Evolutionary conservation across 2,888 invertebrate species (phyloP).

Genomic region (Sycophila texana): DNA sequence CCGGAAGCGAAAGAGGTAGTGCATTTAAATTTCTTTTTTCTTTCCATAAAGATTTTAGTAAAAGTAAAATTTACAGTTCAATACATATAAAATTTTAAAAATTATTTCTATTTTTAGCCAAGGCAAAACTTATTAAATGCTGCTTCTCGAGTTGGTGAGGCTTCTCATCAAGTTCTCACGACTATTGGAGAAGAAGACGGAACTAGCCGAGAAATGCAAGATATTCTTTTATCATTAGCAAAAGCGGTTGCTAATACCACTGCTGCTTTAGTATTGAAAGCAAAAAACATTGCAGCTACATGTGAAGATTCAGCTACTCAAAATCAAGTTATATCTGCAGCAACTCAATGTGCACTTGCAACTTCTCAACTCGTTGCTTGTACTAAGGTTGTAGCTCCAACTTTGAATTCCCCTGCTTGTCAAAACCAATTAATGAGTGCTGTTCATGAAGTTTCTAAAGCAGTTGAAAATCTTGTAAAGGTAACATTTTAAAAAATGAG

Average conservation of each 20-base stretch:
- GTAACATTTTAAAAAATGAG: not conserved
- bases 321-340: constrained; percentile 94
- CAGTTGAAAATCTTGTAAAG: constrained; percentile 91
- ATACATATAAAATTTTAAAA: constrained; percentile 17
- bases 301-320: constrained; percentile 88
- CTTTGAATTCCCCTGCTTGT: constrained; percentile 87
- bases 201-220: constrained; percentile 89
- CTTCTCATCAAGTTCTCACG: constrained; percentile 93
- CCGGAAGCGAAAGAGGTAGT: constrained; percentile 91
- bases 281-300: constrained; percentile 96
- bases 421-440: constrained; percentile 95
- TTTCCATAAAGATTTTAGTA: not conserved
- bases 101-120: constrained; percentile 78
- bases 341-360: constrained; percentile 96
- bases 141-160: constrained; percentile 97
- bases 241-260: constrained; percentile 99
- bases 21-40: not conserved
- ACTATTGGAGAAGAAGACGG: constrained; percentile 95
- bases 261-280: constrained; percentile 95
- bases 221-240: constrained; percentile 93
- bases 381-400: constrained; percentile 94
- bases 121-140: constrained; percentile 95
- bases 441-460: constrained; percentile 92
- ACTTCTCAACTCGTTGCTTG: constrained; percentile 98
- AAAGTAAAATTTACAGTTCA: not conserved